These are phyloP conservation scores for Baronia brevicornis DNA, from an alignment of 2,888 invertebrate species.

Conservation along the genomic window DNA sequence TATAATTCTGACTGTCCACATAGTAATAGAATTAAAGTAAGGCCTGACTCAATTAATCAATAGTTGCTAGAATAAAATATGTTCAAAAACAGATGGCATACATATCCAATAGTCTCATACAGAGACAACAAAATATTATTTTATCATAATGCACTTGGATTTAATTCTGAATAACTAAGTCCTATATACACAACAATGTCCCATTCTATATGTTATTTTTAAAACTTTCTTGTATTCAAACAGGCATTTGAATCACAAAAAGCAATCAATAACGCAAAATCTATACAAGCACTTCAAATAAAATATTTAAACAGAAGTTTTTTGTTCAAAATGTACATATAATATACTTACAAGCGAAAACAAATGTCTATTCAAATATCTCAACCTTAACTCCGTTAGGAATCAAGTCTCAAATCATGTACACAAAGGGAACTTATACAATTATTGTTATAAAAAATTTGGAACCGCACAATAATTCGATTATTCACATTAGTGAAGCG, in stretches of 20 bases:
- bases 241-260: slow-evolving; percentile 39
- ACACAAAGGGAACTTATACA: slow-evolving; percentile 41
- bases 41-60: too few relatives aligned
- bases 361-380: slow-evolving; percentile 41
- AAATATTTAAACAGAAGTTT: slow-evolving; percentile 40
- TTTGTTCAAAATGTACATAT: slow-evolving; percentile 70
- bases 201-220: slow-evolving; percentile 38
- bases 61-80: slow-evolving; percentile 26
- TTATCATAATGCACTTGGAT: slow-evolving; percentile 64
- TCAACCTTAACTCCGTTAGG: slow-evolving; percentile 30
- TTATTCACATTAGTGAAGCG: background rate
- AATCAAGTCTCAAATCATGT: slow-evolving; percentile 25
- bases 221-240: slow-evolving; percentile 27
- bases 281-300: slow-evolving; percentile 55
- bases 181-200: slow-evolving; percentile 62
- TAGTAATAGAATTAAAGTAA: too few relatives aligned
- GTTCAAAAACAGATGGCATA: slow-evolving; percentile 43
- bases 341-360: slow-evolving; percentile 62
- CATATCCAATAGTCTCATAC: slow-evolving; percentile 39
- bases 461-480: slow-evolving; percentile 14
- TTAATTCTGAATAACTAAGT: slow-evolving; percentile 67
- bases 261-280: slow-evolving; percentile 48
- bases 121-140: slow-evolving; percentile 39
- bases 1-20: too few relatives aligned
- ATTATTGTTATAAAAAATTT: slow-evolving; percentile 17